These are phyloP conservation scores for Tetragonula clypearis DNA, from an alignment of 1,140 invertebrate species.

Conservation along the genomic window DNA sequence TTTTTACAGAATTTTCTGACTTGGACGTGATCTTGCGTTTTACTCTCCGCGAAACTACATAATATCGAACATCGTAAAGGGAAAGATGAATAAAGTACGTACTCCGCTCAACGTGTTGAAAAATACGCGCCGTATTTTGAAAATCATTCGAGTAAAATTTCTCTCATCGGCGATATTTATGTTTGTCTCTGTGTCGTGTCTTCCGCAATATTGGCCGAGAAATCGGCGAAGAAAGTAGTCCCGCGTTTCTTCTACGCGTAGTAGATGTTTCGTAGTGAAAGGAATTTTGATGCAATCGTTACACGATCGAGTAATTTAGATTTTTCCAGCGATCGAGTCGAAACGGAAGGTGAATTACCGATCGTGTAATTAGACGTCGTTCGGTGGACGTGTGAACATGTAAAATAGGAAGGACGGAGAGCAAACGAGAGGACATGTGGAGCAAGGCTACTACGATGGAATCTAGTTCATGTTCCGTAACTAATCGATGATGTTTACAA, in stretches of 20 bases:
- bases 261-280: conserved; percentile 19
- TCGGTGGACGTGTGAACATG: conserved; percentile 31
- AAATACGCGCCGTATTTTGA: too few species aligned
- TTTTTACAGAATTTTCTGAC: too few species aligned
- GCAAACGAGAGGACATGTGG: conserved; percentile 26
- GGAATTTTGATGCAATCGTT: conserved; percentile 47
- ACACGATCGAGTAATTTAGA: conserved; percentile 40
- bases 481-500: conserved; percentile 34
- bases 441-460: conserved; percentile 22
- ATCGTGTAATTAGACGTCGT: conserved; percentile 44
- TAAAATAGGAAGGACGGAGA: not conserved
- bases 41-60: not conserved
- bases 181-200: not conserved
- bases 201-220: not conserved
- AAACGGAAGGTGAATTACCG: conserved; percentile 6
- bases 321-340: conserved; percentile 15
- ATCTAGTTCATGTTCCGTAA: conserved; percentile 15
- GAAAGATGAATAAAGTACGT: not conserved
- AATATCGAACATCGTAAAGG: too few species aligned
- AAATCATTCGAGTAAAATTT: not conserved
- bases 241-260: not conserved
- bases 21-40: too few species aligned
- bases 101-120: too few species aligned
- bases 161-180: not conserved
- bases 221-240: not conserved